These are phyloP conservation scores for Nysson spinosus DNA, from an alignment of 2,888 invertebrate genomes.

Conservation along the genomic window DNA sequence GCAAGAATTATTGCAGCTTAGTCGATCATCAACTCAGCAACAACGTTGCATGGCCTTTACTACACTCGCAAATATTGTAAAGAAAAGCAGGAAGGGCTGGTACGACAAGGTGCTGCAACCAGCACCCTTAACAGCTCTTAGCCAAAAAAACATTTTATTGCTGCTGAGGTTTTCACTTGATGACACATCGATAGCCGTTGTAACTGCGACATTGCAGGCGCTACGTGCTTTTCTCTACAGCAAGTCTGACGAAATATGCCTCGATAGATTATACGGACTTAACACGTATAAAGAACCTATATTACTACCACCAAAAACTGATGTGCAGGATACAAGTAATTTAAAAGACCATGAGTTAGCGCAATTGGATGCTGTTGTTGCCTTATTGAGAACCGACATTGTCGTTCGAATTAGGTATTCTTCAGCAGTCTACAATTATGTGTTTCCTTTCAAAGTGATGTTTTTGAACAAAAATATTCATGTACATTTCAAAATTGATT, in stretches of 20 bases:
- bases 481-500: too few species aligned
- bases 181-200: constrained; percentile 85
- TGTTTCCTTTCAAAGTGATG: constrained; percentile 6
- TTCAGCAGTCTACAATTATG: constrained; percentile 14
- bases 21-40: constrained; percentile 87
- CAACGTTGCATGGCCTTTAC: constrained; percentile 90
- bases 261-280: constrained; percentile 83
- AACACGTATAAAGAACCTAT: constrained; percentile 75
- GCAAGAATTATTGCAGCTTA: constrained; percentile 90
- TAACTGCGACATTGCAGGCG: constrained; percentile 87
- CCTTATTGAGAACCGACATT: constrained; percentile 86
- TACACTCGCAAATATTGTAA: constrained; percentile 88
- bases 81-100: constrained; percentile 85
- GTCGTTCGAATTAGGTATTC: constrained; percentile 83
- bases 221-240: constrained; percentile 87
- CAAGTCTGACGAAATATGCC: constrained; percentile 87
- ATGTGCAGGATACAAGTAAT: constrained; percentile 80
- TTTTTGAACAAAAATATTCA: background rate
- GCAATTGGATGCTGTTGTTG: constrained; percentile 88
- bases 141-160: constrained; percentile 87
- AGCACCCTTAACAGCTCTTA: constrained; percentile 80
- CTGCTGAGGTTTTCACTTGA: constrained; percentile 91
- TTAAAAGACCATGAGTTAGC: constrained; percentile 92
- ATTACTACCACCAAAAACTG: constrained; percentile 67
- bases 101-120: constrained; percentile 87